Conservation (phyloP, 92 coral and sea anemone genomes). For the Plumapathes pennacea region DNA sequence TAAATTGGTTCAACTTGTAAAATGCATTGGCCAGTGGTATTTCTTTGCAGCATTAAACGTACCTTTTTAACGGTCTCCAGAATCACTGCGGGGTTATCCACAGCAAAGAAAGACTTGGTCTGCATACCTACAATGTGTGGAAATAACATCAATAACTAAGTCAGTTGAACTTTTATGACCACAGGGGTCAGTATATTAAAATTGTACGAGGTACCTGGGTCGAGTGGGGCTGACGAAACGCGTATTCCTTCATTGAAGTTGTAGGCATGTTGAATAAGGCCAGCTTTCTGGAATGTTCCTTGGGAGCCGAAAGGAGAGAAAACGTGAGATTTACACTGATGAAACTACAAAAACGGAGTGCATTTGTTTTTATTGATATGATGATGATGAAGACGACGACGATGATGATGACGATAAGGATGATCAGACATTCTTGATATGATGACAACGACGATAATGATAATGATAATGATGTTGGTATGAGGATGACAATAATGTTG, state of each 20-base stretch:
- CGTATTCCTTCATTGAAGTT: slow-evolving; percentile 74
- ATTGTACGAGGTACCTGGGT: slow-evolving; percentile 25
- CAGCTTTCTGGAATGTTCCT: slow-evolving; percentile 92
- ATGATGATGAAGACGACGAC: too few relatives aligned
- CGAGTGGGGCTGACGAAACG: slow-evolving; percentile 29
- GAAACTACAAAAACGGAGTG: too few relatives aligned
- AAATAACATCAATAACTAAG: not conserved
- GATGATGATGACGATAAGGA: too few relatives aligned
- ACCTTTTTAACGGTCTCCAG: slow-evolving; percentile 96
- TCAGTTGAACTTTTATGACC: not conserved
- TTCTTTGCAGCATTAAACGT: slow-evolving; percentile 2
- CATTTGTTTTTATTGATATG: too few relatives aligned
- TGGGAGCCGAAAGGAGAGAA: not conserved
- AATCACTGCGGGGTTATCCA: slow-evolving; percentile 76
- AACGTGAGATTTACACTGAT: too few relatives aligned
- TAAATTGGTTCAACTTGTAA: too few relatives aligned
- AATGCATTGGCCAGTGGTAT: too few relatives aligned
- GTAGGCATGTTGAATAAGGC: slow-evolving; percentile 86
- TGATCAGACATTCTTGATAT: too few relatives aligned
- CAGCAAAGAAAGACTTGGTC: slow-evolving; percentile 70
- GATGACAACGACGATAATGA: too few relatives aligned
- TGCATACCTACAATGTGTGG: slow-evolving; percentile 48
- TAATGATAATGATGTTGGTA: too few relatives aligned
- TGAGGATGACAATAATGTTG: too few relatives aligned
- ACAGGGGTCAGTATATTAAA: not conserved